Percentiles rank a stretch among this genome's conserved stretches.
Conservation (phyloP, 2,113 vertebrate genomes). For the Spea multiplicata region DNA sequence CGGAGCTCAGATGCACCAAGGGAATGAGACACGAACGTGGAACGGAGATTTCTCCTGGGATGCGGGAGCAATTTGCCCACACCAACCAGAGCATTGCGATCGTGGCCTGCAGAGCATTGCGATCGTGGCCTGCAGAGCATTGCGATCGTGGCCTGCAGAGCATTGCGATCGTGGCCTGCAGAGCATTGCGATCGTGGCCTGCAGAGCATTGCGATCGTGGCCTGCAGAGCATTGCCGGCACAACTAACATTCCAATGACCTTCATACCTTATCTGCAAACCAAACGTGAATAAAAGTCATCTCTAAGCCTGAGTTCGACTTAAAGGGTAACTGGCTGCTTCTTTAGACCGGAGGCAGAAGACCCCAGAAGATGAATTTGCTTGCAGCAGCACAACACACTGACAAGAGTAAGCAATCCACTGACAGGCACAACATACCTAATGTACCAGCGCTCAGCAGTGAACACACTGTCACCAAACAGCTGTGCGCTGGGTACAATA, state of each 20-base stretch:
- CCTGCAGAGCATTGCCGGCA: constrained; percentile 51
- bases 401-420: too few relatives aligned
- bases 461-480: neutral
- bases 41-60: constrained; percentile 3
- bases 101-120: constrained; percentile 48
- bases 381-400: too few relatives aligned
- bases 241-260: constrained; percentile 64
- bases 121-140: constrained; percentile 36
- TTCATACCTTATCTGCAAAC: constrained; percentile 60
- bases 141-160: constrained; percentile 46
- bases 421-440: too few relatives aligned
- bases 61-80: constrained; percentile 33
- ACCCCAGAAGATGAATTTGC: too few relatives aligned
- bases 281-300: neutral
- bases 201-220: constrained; percentile 10
- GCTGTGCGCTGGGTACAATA: too few relatives aligned
- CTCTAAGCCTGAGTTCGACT: too few relatives aligned
- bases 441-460: too few relatives aligned
- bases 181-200: constrained; percentile 1
- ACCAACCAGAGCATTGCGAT: neutral
- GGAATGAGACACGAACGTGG: accelerated
- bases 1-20: constrained; percentile 9
- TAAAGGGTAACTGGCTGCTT: too few relatives aligned
- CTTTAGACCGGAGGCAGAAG: too few relatives aligned
- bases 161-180: too few relatives aligned